phyloP scores from a whole-genome alignment of 2,113 vertebrate genomes.

The Orycteropus afer region DNA sequence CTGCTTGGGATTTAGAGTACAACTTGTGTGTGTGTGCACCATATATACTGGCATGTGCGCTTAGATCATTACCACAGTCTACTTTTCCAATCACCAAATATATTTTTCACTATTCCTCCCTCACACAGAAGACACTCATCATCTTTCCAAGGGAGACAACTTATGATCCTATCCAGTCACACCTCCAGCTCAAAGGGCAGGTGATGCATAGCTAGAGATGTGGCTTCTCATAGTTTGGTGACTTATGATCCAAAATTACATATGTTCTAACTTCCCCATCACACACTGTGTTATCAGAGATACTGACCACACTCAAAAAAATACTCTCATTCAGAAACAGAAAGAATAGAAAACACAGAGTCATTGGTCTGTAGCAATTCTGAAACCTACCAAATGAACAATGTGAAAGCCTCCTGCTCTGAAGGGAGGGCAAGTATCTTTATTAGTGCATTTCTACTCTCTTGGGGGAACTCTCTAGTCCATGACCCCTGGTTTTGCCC shows the following conservation, averaged over 20 bases:
- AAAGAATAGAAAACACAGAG: background rate
- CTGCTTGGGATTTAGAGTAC: no score
- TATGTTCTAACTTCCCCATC: background rate
- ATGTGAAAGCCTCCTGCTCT: background rate
- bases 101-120: background rate
- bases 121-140: background rate
- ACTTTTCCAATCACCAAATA: constrained; percentile 3
- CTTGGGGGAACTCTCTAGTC: background rate
- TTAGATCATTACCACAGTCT: no score
- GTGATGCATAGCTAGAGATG: background rate
- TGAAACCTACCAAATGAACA: background rate
- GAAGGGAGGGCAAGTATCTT: background rate
- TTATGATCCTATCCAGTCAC: background rate
- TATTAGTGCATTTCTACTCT: background rate
- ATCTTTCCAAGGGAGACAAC: background rate
- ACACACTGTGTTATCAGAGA: background rate
- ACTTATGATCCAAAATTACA: background rate
- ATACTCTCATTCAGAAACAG: background rate
- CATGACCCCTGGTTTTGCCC: background rate
- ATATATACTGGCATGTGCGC: no score
- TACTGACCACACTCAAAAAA: background rate
- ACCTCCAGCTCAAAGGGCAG: background rate
- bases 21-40: no score
- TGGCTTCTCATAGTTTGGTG: background rate
- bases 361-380: background rate